Conservation (phyloP, 2,797 vertebrate genomes). For the Pipistrellus pygmaeus region DNA sequence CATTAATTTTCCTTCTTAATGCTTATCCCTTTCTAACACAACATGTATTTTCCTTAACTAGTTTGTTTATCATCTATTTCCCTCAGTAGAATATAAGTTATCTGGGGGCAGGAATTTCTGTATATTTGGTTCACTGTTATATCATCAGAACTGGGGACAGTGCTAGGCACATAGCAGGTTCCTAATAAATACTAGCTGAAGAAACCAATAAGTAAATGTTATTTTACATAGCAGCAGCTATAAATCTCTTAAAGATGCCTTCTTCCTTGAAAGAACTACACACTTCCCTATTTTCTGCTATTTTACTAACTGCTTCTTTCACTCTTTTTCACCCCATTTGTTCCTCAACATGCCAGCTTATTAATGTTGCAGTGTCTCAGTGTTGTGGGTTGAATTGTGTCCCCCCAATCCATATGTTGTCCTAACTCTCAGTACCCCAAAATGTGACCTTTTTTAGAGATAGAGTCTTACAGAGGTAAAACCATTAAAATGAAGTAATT, state of each 20-base stretch:
- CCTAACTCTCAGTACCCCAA: neutral
- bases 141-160: neutral
- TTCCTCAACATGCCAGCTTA: neutral
- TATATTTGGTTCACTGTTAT: neutral
- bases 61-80: neutral
- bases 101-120: neutral
- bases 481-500: neutral
- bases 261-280: neutral
- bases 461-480: neutral
- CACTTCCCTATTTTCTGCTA: neutral
- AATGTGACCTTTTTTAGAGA: neutral
- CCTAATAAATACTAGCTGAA: neutral
- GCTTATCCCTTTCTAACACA: neutral
- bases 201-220: neutral
- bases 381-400: neutral
- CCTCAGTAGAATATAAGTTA: neutral
- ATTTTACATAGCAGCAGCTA: neutral
- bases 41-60: neutral
- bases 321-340: neutral
- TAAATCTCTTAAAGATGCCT: neutral
- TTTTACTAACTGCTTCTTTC: neutral
- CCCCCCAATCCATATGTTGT: neutral
- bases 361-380: neutral
- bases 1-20: neutral
- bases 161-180: neutral